phyloP scores from a whole-genome alignment of 2,888 invertebrate genomes.

The Nesidiocoris tenuis region DNA sequence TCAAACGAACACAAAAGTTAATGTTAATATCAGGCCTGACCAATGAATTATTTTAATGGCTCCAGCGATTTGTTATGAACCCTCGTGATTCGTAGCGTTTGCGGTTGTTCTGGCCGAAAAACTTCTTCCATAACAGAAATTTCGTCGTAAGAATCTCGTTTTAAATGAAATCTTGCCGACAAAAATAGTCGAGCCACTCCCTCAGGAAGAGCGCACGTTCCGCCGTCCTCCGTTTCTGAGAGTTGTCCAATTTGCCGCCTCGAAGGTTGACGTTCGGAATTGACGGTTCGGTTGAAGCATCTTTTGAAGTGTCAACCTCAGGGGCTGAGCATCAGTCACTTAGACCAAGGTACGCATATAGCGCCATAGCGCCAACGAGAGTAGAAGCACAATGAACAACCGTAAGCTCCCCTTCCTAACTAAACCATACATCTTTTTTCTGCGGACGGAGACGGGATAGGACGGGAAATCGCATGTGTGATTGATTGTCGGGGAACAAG shows the following conservation, averaged over 20 bases:
- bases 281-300: conserved; percentile 35
- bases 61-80: too few relatives aligned
- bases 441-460: background rate
- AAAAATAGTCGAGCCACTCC: background rate
- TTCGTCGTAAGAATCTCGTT: too few relatives aligned
- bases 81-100: too few relatives aligned
- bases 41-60: too few relatives aligned
- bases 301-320: conserved; percentile 41
- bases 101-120: too few relatives aligned
- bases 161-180: background rate
- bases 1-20: too few relatives aligned
- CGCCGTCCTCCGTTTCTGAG: background rate
- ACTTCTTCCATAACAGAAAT: too few relatives aligned
- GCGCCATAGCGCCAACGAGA: background rate
- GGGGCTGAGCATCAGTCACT: conserved; percentile 40
- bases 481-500: conserved; percentile 25
- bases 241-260: conserved; percentile 40
- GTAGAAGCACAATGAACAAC: conserved; percentile 33
- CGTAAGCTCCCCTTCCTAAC: conserved; percentile 39
- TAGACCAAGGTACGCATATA: conserved; percentile 22
- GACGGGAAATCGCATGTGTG: conserved; percentile 35
- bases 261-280: conserved; percentile 26
- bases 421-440: conserved; percentile 40
- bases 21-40: too few relatives aligned
- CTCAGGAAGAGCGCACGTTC: background rate